Base-by-base conservation (phyloP, 2,888 invertebrate genomes). In the Chloromyia formosa region DNA sequence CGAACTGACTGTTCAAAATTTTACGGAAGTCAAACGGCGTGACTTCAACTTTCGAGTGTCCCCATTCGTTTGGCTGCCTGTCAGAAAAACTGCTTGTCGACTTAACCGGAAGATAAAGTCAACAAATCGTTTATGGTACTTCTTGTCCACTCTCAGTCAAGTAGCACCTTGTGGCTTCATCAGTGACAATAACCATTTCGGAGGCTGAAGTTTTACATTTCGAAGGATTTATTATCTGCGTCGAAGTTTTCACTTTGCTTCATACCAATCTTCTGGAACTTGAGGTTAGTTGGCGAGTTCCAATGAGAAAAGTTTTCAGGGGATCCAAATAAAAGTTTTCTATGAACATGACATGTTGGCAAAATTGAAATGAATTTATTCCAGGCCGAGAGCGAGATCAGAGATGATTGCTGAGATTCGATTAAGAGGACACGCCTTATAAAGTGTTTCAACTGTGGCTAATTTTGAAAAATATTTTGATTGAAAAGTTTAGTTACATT, bases 51-150 rank as follows among this genome's bases (percentile, higher is more conserved):
- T 35, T 35, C 27, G 27, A 35, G 27, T 35, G 27, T 35, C 7
- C 27, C 27, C 27, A 35, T 35, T 35, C 27, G 7, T 35, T 35
- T 35, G 27, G 27, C 3, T 35, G 27, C 7, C 27, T 60, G 60
- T 60, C 60, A n/a, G 23, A 23, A 60, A 56, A 60, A 60, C 60
- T 35, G 27, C 27, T 60, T 27, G 27, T 60, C 60, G 60, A 60
- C 60, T 60, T 60, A 60, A 35, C 60, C 60, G 27, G 12, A 60
- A 60, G 60, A 60, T 60, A 60, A 60, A 60, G 60, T 60, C 60
- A 60, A 60, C 60, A 60, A 60, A 60, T 60, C 60, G 60, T 60
- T 60, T 60, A 60, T 60, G 60, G 23, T 60, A 22, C 60, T 60
- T 60, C 27, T 60, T 27, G 23, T 14, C 16, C 22, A 60, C 60